Base-by-base conservation (phyloP, 2,113 vertebrate species). In the Amblyopsis rosae region DNA sequence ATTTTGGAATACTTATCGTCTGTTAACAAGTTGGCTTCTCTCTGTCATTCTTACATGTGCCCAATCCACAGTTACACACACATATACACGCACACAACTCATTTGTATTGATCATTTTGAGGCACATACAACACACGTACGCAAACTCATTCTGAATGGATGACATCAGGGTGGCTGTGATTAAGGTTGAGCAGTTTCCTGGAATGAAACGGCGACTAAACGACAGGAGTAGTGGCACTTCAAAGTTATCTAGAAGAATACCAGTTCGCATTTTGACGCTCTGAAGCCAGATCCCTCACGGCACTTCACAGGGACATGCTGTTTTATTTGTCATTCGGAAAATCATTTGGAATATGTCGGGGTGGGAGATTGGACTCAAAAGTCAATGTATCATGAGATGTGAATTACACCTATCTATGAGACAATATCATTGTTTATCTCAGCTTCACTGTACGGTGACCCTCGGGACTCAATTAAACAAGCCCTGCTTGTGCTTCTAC, bases 11-110 rank as follows among this genome's bases (percentile, higher is more conserved):
- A 72, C 63, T 88, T 88, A 73, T 73, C 69, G 50, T 67, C 80
- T 85, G 85, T 88, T 85, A 82, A 83, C 75, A 76, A 15, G 72
- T 73, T 84, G 80, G 77, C 78, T 79, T 69, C 82, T 77, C 77
- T 83, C 80, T 82, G 74, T 87, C 82, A 77, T 41, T 84, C 84
- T 79, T 13, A 32, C 13, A 12, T 19, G 2, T n/a, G 54, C 35
- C 35, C 35, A 41, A 8, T 17, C 65, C 69, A 19, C 6, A 5
- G 13, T 33, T 19, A 47, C 54, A 59, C 47, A 46, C 12, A 16
- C n/a, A 32, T 65, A 32, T 56, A 61, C 59, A 68, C 57, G 47
- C 59, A 57, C 33, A 49, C 59, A 16, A 41, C 35, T 6, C 35
- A 41, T 41, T 41, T 8, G 35, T 3, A 41, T 41, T 41, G 35